These are phyloP conservation scores for Ephestia elutella DNA, from an alignment of 1,140 invertebrate species.

Conservation along the genomic window DNA sequence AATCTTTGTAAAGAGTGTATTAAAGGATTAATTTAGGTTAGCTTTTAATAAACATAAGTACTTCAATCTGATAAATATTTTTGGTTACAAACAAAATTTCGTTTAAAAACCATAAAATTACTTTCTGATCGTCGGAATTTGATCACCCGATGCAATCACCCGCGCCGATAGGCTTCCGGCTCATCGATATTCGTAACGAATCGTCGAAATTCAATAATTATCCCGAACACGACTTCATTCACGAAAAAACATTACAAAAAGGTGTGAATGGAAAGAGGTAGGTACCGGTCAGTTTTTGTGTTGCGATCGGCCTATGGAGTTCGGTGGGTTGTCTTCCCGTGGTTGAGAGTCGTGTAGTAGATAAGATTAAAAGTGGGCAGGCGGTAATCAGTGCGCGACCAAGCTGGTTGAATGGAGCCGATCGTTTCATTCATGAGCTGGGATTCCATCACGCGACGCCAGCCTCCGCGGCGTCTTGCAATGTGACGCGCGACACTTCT, in stretches of 20 bases:
- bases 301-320: constrained; percentile 25
- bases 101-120: constrained; percentile 71
- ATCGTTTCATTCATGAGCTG: constrained; percentile 59
- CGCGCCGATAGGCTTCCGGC: constrained; percentile 64
- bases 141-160: constrained; percentile 60
- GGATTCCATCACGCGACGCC: constrained; percentile 56
- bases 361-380: constrained; percentile 63
- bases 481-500: neutral
- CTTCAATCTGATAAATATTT: constrained; percentile 8
- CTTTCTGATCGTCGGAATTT: constrained; percentile 61
- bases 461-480: constrained; percentile 15
- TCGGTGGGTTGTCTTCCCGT: constrained; percentile 20
- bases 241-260: constrained; percentile 67
- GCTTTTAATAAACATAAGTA: neutral
- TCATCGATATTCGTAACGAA: constrained; percentile 73
- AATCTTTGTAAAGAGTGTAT: neutral
- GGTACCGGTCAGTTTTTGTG: constrained; percentile 44
- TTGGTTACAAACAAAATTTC: constrained; percentile 37
- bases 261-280: constrained; percentile 70
- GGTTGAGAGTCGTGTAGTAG: constrained; percentile 49
- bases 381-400: constrained; percentile 67
- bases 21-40: neutral
- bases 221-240: constrained; percentile 72
- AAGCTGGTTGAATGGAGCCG: constrained; percentile 64
- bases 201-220: constrained; percentile 73